phyloP scores from a whole-genome alignment of 2,888 invertebrate genomes.

The Chirona hameri region DNA sequence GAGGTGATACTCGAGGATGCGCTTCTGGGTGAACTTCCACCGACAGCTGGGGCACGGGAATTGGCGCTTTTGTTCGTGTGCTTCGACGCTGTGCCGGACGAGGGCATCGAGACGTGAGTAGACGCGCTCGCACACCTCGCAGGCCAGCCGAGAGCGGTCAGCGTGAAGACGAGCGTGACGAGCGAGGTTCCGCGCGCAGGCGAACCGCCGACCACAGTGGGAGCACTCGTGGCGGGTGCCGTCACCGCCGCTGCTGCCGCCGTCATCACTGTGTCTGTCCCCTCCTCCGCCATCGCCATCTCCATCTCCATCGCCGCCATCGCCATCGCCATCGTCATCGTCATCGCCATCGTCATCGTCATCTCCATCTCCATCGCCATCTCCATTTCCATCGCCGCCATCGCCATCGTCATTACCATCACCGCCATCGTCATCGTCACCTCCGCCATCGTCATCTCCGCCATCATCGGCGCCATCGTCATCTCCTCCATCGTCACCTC shows the following conservation, averaged over 20 bases:
- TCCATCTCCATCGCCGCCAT: no score
- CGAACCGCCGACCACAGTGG: background rate
- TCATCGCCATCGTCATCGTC: background rate
- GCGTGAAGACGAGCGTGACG: background rate
- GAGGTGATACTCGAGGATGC: conserved; percentile 9
- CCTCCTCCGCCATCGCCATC: background rate
- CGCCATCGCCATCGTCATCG: background rate
- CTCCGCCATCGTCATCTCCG: background rate
- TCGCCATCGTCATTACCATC: background rate
- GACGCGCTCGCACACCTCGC: conserved; percentile 22
- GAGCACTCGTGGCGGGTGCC: background rate
- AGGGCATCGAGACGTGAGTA: conserved; percentile 1
- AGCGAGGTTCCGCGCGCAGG: background rate
- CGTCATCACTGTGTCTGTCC: background rate
- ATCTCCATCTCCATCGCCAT: background rate
- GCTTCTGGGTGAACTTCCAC: background rate
- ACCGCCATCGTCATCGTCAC: background rate
- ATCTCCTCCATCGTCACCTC: no score
- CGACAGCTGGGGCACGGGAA: background rate
- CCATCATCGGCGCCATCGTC: background rate
- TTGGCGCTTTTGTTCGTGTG: background rate
- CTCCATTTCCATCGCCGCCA: background rate
- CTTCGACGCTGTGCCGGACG: background rate
- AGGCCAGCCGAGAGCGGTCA: background rate
- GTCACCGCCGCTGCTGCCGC: background rate